These are phyloP conservation scores for Palythoa caribaeorum DNA, from an alignment of 92 coral and sea anemone genomes.

Conservation along the genomic window DNA sequence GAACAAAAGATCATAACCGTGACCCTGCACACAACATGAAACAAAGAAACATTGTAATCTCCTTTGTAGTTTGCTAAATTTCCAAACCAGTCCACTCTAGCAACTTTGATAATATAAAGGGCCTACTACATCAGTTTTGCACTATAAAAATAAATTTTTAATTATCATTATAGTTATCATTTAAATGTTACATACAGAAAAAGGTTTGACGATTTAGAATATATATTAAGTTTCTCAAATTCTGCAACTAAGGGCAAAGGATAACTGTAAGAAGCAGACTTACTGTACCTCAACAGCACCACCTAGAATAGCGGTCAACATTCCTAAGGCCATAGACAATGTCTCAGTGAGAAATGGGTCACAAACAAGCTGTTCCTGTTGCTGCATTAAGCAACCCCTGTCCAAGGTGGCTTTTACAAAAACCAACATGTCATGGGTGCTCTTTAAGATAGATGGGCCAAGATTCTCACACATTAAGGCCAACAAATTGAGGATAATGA, in stretches of 20 bases:
- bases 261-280: neutral
- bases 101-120: too few species aligned
- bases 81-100: too few species aligned
- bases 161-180: too few species aligned
- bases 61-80: too few species aligned
- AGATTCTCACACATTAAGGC: constrained; percentile 97
- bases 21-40: too few species aligned
- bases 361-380: constrained; percentile 55
- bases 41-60: too few species aligned
- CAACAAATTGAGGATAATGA: constrained; percentile 81
- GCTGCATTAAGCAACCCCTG: constrained; percentile 71
- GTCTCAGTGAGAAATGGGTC: constrained; percentile 84
- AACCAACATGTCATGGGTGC: constrained; percentile 80
- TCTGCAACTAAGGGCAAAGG: too few species aligned
- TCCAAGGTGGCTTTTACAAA: constrained; percentile 84
- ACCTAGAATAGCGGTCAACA: constrained; percentile 90
- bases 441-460: constrained; percentile 87
- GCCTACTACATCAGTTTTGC: too few species aligned
- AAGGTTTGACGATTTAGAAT: too few species aligned
- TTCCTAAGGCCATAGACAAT: constrained; percentile 92
- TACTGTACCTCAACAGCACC: constrained; percentile 81
- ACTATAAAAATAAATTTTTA: too few species aligned
- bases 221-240: too few species aligned
- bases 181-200: neutral
- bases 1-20: too few species aligned